phyloP scores from a whole-genome alignment of 2,888 invertebrate genomes.

The Shargacucullia verbasci region DNA sequence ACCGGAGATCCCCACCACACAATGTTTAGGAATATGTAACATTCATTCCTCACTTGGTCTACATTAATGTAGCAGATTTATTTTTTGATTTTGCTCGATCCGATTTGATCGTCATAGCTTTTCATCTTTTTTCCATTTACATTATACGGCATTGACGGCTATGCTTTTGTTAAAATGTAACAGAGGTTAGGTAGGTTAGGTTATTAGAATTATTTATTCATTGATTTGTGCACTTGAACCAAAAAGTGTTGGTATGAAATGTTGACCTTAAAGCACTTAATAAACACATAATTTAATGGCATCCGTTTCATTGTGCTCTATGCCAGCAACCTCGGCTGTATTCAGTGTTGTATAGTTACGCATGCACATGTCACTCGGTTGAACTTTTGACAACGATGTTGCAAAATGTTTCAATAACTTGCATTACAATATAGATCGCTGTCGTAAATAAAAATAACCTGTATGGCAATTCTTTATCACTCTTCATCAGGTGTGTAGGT shows the following conservation, averaged over 20 bases:
- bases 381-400: constrained; percentile 52
- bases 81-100: no score
- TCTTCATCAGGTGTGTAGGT: constrained; percentile 30
- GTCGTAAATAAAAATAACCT: no score
- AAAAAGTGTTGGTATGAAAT: constrained; percentile 12
- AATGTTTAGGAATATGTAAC: constrained; percentile 28
- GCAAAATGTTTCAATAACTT: constrained; percentile 43
- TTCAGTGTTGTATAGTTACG: constrained; percentile 31
- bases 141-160: neutral
- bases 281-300: constrained; percentile 49
- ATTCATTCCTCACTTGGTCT: neutral
- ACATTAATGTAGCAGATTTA: neutral
- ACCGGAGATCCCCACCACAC: constrained; percentile 33
- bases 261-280: constrained; percentile 42
- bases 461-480: constrained; percentile 41
- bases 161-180: neutral
- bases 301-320: constrained; percentile 52
- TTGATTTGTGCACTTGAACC: constrained; percentile 25
- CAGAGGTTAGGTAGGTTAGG: neutral
- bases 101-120: no score
- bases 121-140: no score
- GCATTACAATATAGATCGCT: constrained; percentile 18
- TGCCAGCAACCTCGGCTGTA: constrained; percentile 42
- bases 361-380: constrained; percentile 39
- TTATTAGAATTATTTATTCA: neutral